These are phyloP conservation scores for Cinclus cinclus DNA, from an alignment of 2,113 vertebrate genomes.

Conservation along the genomic window DNA sequence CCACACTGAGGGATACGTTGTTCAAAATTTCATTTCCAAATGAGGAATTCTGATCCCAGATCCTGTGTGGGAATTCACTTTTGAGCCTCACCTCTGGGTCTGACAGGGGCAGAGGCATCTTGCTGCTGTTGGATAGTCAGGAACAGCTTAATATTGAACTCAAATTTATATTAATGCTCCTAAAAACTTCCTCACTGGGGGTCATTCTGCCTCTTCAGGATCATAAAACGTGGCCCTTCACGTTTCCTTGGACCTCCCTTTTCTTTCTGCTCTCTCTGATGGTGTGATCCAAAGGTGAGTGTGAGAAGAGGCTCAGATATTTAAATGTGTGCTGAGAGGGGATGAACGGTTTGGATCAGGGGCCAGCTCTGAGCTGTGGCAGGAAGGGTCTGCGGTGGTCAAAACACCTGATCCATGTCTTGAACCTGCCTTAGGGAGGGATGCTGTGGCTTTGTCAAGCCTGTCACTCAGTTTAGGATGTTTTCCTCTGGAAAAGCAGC, in stretches of 20 bases:
- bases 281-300: accelerated
- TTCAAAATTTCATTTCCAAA: not conserved
- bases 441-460: not conserved
- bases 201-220: not conserved
- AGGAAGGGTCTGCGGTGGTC: not conserved
- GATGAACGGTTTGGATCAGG: accelerated
- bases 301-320: not conserved
- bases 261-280: accelerated
- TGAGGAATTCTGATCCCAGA: not conserved
- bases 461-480: accelerated
- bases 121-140: not conserved
- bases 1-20: accelerated
- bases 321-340: accelerated
- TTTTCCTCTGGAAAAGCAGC: not conserved
- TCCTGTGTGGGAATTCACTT: accelerated
- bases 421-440: not conserved
- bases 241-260: not conserved
- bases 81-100: not conserved
- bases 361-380: not conserved
- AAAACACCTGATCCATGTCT: accelerated
- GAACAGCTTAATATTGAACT: not conserved
- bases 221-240: accelerated
- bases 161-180: not conserved
- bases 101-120: not conserved
- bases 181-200: not conserved